Evolutionary conservation across 2,113 vertebrate genomes (phyloP).

Genomic region (Onychostoma macrolepis): DNA sequence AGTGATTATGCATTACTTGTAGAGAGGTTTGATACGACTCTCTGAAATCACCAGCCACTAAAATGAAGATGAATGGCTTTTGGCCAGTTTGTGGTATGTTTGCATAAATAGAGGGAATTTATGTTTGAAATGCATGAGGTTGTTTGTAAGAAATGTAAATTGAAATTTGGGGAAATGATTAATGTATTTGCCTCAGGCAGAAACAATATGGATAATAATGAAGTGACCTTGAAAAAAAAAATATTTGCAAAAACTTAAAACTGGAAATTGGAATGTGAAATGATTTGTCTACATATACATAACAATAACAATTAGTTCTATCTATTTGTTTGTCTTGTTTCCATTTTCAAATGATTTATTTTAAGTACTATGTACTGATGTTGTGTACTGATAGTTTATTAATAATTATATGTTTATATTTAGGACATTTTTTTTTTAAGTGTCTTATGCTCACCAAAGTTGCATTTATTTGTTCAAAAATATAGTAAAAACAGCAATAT

Average conservation of each 20-base stretch:
- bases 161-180: constrained; percentile 35
- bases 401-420: neutral
- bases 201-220: neutral
- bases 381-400: neutral
- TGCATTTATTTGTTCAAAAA: neutral
- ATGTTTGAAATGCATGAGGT: constrained; percentile 37
- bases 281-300: neutral
- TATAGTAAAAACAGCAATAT: neutral
- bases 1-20: constrained; percentile 37
- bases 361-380: neutral
- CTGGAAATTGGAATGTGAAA: neutral
- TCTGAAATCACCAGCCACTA: constrained; percentile 31
- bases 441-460: neutral
- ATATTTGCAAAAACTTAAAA: neutral
- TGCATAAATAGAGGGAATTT: constrained; percentile 35
- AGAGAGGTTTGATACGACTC: constrained; percentile 29
- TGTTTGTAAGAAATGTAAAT: constrained; percentile 43
- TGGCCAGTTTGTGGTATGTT: constrained; percentile 14
- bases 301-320: neutral
- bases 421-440: no score
- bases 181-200: constrained; percentile 19
- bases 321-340: neutral
- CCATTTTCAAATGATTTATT: neutral
- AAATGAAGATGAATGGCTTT: constrained; percentile 35
- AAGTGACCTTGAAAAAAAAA: neutral